Evolutionary conservation across 1,140 invertebrate genomes (phyloP).

Genomic region (Spodoptera frugiperda): DNA sequence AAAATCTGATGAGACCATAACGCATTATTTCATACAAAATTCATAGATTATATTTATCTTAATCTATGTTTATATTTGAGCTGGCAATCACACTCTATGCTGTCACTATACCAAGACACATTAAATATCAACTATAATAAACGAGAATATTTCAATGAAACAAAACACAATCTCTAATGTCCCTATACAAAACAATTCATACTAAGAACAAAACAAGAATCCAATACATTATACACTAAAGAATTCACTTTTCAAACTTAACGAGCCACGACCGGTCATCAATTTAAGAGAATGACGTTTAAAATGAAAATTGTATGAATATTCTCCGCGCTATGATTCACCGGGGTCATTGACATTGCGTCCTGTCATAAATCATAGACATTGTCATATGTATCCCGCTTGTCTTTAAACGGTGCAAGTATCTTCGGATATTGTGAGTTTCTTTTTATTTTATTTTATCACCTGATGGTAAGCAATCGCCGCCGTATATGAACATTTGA

Average conservation of each 20-base stretch:
- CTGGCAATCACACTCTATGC: too few relatives aligned
- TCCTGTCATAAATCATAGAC: slow-evolving; percentile 52
- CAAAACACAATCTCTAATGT: too few relatives aligned
- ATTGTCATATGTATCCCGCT: slow-evolving; percentile 40
- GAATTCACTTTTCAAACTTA: slow-evolving; percentile 47
- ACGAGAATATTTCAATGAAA: background rate
- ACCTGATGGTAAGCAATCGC: too few relatives aligned
- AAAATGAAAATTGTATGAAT: slow-evolving; percentile 39
- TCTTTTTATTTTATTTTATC: too few relatives aligned
- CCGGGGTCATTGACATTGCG: slow-evolving; percentile 38
- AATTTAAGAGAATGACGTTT: slow-evolving; percentile 39
- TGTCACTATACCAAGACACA: background rate
- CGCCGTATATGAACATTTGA: too few relatives aligned
- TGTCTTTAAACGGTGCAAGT: background rate
- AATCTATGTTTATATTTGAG: too few relatives aligned
- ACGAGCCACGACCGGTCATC: slow-evolving; percentile 41
- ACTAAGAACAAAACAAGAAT: background rate
- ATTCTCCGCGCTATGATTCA: slow-evolving; percentile 46
- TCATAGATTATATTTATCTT: too few relatives aligned
- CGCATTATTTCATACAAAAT: too few relatives aligned
- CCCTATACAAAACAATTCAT: background rate
- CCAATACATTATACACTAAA: background rate
- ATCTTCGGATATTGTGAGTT: background rate
- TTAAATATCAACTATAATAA: background rate
- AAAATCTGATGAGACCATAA: too few relatives aligned